phyloP scores from a whole-genome alignment of 1,140 invertebrate species.

The Aradophagus sp. region DNA sequence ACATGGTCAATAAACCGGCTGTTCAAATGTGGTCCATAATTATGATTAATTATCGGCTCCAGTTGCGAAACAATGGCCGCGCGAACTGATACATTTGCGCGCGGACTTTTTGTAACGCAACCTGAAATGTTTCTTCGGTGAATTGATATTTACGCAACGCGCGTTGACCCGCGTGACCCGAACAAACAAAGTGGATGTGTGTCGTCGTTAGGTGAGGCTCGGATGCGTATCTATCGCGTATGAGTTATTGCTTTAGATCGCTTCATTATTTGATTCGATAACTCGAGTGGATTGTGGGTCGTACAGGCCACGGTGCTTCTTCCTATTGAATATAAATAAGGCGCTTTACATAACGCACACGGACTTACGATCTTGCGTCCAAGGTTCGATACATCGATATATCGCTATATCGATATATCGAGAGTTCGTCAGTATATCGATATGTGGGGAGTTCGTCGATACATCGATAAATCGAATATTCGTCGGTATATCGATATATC shows the following conservation, averaged over 20 bases:
- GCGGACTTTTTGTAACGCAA: no score
- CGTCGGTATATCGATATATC: background rate
- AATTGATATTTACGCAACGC: conserved; percentile 46
- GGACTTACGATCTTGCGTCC: conserved; percentile 23
- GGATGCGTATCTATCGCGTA: conserved; percentile 55
- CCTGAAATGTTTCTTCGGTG: background rate
- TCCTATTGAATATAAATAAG: conserved; percentile 60
- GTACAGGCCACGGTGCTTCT: conserved; percentile 53
- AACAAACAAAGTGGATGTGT: conserved; percentile 49
- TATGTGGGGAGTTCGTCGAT: no score
- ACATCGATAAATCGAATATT: no score
- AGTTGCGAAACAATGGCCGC: no score
- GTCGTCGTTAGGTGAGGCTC: conserved; percentile 53
- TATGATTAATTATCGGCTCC: no score
- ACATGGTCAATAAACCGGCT: no score
- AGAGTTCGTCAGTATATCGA: no score
- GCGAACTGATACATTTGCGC: background rate
- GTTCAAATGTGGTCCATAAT: no score
- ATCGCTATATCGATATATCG: no score
- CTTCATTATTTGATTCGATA: conserved; percentile 59
- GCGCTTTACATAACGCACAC: conserved; percentile 54
- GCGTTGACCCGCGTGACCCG: conserved; percentile 39
- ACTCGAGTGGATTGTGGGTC: conserved; percentile 55
- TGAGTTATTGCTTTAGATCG: conserved; percentile 57
- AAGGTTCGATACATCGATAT: conserved; percentile 30